Base-by-base conservation (phyloP, 2,113 vertebrate species). In the Eretmochelys imbricata region DNA sequence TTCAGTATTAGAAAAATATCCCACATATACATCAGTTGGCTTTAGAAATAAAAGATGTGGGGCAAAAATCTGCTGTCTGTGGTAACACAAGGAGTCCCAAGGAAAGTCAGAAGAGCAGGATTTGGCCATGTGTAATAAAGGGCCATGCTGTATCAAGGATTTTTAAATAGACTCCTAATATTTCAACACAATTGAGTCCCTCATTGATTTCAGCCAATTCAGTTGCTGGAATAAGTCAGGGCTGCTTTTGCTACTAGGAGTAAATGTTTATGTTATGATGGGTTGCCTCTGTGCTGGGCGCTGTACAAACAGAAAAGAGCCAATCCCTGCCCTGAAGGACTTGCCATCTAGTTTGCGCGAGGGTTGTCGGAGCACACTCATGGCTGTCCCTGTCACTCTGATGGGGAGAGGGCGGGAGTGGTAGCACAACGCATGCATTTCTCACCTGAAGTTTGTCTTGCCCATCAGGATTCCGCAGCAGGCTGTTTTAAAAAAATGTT, bases 251-350 rank as follows among this genome's bases (percentile, higher is more conserved):
- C 38, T 93, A 27, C 35, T 83, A 4, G 81, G 51, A 14, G 19
- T 29, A 69, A 57, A 0, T n/a, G 65, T 72, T 72, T 53, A 0
- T 1, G 0, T 6, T 22, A 19, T 9, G 8, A n/a, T 8, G 20
- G 69, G 24, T 35, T 55, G 87, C 1, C 0, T 20, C 12, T 72
- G 6, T 62, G 0, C 0, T 59, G 25, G 13, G 50, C 38, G 42
- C 12, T 85, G 1, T 6, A 46, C 35, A 29, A 6, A 12, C 53
- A 75, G 3, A 54, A 50, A 75, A 89, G 59, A 11, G 31, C 54
- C 35, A 83, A 2, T 48, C 55, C 31, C 65, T 55, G 17, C 53
- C 82, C 49, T 2, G 0, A 75, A 51, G 42, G 65, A 49, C 6
- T 55, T 31, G n/a, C 19, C 79, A 31, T 27, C 14, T 57, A 4